Evolutionary conservation across 2,113 vertebrate species (phyloP), one percentile per base, ranked within the genome.

Genomic region (Peromyscus leucopus): DNA sequence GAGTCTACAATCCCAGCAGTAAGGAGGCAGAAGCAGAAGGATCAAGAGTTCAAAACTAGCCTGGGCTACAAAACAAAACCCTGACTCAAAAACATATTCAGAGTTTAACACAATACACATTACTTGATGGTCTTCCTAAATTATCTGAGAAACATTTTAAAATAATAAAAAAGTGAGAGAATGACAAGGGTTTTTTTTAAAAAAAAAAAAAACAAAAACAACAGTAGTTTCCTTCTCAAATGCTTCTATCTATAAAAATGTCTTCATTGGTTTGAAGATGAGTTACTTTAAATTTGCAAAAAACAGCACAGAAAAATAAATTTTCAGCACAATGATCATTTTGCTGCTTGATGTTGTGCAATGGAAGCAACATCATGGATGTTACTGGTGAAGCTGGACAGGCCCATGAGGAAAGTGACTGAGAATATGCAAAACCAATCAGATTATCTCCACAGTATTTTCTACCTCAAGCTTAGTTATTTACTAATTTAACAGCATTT

Each of bases 271-370:
- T 71, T 96, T 90, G 42, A 94, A 87, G 8, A 57, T 76, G 67
- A 94, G 31, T 92, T 97, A 89, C 59, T 75, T 90, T 85, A 63
- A 92, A 75, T 2, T 89, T 89, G 8, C 10, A 46, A 76, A 51
- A 51, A 92, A 72, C 2, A 69, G 26, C 39, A 90, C 22, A 96
- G 55, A 90, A 74, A 90, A 94, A 76, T 65, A 65, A 84, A 65
- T 88, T 89, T 65, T 84, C 61, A 57, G 22, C 65, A 16, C 11
- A 90, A 21, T 42, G 65, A 67, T 69, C 55, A 93, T 79, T 93
- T 92, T 83, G 16, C 17, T 80, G 31, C 17, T 57, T 57, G 9
- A 48, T 11, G 33, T 36, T 36, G 36, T 12, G 33, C 11, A 33
- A 80, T 55, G 31, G 28, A 79, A 79, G 21, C 76, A 33, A 79